Conservation (phyloP, 2,888 invertebrate species). For the Cephalotes varians region DNA sequence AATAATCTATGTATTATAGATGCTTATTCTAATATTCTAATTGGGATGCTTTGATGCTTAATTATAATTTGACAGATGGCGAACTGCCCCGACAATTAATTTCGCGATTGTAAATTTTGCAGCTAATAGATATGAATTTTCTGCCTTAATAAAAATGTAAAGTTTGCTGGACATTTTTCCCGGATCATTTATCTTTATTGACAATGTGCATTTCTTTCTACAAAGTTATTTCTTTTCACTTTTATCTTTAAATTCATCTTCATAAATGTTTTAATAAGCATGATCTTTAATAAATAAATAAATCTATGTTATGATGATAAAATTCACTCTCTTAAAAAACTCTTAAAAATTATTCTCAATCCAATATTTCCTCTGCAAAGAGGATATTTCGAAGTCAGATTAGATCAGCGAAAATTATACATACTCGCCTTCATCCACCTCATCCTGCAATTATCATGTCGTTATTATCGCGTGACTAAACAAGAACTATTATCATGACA, state of each 20-base stretch:
- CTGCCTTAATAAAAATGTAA: neutral
- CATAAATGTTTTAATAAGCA: neutral
- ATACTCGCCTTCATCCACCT: neutral
- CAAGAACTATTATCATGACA: neutral
- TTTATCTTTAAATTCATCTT: neutral
- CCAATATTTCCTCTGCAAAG: neutral
- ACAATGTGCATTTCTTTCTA: too few species aligned
- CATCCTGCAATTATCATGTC: slow-evolving; percentile 23
- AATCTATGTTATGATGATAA: neutral
- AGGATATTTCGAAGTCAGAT: slow-evolving; percentile 5
- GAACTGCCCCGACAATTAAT: too few species aligned
- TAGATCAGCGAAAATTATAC: slow-evolving; percentile 28
- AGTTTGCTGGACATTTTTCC: too few species aligned
- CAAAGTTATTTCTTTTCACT: neutral
- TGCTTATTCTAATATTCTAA: too few species aligned
- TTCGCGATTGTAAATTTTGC: too few species aligned
- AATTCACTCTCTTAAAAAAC: too few species aligned
- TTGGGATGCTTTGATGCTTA: too few species aligned
- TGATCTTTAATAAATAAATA: neutral
- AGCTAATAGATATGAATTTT: neutral
- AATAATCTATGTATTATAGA: too few species aligned
- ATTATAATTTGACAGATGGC: too few species aligned
- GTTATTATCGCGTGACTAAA: slow-evolving; percentile 28
- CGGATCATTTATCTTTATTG: neutral
- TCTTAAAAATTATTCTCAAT: neutral